Base-by-base conservation (phyloP, 2,888 invertebrate species). In the Hypsopygia costalis region DNA sequence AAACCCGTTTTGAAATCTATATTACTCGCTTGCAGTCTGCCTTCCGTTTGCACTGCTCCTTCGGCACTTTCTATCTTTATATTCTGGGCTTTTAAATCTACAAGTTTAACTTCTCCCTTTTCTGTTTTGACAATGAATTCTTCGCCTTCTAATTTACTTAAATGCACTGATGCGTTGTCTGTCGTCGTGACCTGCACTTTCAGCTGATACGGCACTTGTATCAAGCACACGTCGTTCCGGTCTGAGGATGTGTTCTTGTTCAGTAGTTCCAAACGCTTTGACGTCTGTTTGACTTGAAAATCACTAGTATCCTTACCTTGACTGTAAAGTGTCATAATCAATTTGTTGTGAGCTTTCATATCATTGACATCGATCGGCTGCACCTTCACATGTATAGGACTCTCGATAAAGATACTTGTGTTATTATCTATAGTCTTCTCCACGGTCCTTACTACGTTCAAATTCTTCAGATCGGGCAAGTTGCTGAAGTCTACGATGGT, bases 331-430 rank as follows among this genome's bases (percentile, higher is more conserved):
- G 78, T 81, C 81, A 89, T 86, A 43, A 81, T 83, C 33, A 89
- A 58, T 51, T 69, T 87, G 52, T 89, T 76, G 43, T 89, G 89
- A 37, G 86, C 79, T 34, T 73, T 77, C 25, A 83, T 40, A 44
- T 87, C 82, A 40, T 85, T 80, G 0, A 85, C 80, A 46, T 89
- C 88, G 45, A 89, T 86, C 1, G 89, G 89, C 46, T 79, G 73
- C 33, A 89, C 74, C 52, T 81, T 87, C 32, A 89, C 88, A 53
- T 89, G 88, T 55, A 89, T 89, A 20, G 89, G 89, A 43, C 89
- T 89, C 43, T 89, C 89, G 10, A 89, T 81, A 42, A 86, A 88
- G 41, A 89, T 87, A 49, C 75, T 81, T 9, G 89, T 83, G 45
- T 81, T 85, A 37, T 73, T 77, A 37, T 88, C 86, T 48, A 89